Conservation (phyloP, 2,888 invertebrate genomes). For the Cartodere bifasciata region DNA sequence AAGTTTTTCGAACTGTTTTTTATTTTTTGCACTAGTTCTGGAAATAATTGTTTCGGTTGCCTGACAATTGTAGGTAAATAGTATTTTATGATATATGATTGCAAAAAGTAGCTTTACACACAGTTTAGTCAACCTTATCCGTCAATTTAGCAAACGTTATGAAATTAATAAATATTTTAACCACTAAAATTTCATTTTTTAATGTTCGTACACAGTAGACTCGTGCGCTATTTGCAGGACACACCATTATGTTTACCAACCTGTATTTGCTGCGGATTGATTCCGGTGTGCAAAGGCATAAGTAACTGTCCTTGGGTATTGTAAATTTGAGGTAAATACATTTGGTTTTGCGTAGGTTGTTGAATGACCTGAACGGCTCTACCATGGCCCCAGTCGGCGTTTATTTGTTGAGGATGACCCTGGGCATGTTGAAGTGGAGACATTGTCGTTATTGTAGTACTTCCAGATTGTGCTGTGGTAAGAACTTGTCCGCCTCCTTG, state of each 20-base stretch:
- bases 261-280: slow-evolving; percentile 69
- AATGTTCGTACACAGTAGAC: too few species aligned
- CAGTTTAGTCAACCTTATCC: too few species aligned
- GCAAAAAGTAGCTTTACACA: too few species aligned
- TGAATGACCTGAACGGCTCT: slow-evolving; percentile 67
- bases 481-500: slow-evolving; percentile 35
- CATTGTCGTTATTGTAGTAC: slow-evolving; percentile 60
- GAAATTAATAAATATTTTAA: too few species aligned
- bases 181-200: too few species aligned
- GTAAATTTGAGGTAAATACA: slow-evolving; percentile 69
- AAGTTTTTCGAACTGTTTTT: too few species aligned
- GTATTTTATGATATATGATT: too few species aligned
- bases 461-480: slow-evolving; percentile 30
- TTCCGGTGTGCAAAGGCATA: slow-evolving; percentile 67
- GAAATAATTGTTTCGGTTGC: too few species aligned
- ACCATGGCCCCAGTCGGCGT: slow-evolving; percentile 57
- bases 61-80: too few species aligned
- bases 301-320: slow-evolving; percentile 67
- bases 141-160: too few species aligned
- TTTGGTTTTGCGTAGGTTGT: slow-evolving; percentile 61
- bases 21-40: too few species aligned
- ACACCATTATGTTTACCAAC: slow-evolving; percentile 32
- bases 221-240: too few species aligned
- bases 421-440: slow-evolving; percentile 52
- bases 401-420: slow-evolving; percentile 45